Evolutionary conservation across 2,797 vertebrate genomes (phyloP).

Genomic region (Chrysocyon brachyurus): DNA sequence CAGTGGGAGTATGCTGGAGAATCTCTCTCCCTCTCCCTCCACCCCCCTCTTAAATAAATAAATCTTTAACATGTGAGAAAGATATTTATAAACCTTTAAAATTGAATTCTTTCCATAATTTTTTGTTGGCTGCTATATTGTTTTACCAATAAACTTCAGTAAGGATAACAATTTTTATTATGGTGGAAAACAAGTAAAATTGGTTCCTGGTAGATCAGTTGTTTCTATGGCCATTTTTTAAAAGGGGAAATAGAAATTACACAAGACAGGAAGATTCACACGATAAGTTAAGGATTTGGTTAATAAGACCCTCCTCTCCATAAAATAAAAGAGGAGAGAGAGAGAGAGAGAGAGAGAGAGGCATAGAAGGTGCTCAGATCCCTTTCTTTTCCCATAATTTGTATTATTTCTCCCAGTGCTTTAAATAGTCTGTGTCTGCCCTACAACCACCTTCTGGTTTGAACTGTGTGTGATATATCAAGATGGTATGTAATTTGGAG

Average conservation of each 20-base stretch:
- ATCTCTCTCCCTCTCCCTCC: background rate
- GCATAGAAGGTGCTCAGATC: background rate
- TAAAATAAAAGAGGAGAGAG: background rate
- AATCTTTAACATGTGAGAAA: background rate
- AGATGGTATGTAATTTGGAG: background rate
- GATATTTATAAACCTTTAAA: background rate
- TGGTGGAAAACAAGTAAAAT: background rate
- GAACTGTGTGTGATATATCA: background rate
- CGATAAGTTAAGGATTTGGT: background rate
- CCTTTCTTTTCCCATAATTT: background rate
- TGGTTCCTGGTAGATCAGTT: background rate
- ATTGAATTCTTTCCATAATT: background rate
- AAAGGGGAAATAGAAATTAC: background rate
- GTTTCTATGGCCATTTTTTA: background rate
- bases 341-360: background rate
- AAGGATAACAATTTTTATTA: background rate
- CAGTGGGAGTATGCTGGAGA: background rate
- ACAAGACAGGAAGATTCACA: background rate
- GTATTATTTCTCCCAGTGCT: background rate
- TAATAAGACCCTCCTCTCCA: background rate
- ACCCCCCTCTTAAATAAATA: background rate
- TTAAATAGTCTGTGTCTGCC: background rate
- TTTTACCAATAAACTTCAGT: slow-evolving; percentile 1
- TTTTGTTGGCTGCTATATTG: background rate
- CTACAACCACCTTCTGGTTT: background rate